Percentiles rank a stretch among this genome's conserved stretches.
Conservation (phyloP, 2,888 invertebrate species). For the Timandra comae region DNA sequence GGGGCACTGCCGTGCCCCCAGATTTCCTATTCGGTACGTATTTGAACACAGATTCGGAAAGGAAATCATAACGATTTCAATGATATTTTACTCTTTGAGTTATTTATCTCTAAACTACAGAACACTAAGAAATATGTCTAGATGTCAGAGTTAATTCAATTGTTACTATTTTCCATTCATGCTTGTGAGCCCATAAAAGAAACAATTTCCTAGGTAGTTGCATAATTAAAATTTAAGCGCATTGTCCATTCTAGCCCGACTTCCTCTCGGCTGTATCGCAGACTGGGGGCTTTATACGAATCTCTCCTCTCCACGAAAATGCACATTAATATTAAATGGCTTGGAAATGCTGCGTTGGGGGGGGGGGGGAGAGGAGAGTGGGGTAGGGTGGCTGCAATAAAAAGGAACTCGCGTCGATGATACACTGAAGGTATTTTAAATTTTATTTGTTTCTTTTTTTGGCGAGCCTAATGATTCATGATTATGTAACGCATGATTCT, state of each 20-base stretch:
- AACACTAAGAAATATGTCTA: too few species aligned
- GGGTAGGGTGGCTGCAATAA: conserved; percentile 55
- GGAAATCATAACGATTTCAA: too few species aligned
- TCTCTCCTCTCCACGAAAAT: conserved; percentile 75
- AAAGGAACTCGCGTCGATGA: conserved; percentile 65
- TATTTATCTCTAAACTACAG: too few species aligned
- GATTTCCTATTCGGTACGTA: too few species aligned
- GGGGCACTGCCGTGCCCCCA: too few species aligned
- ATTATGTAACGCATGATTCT: too few species aligned
- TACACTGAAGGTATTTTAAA: conserved; percentile 50
- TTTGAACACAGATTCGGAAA: too few species aligned
- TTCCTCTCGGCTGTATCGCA: conserved; percentile 62
- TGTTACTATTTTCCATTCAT: conserved; percentile 28
- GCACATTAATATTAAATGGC: conserved; percentile 79
- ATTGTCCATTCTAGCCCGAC: conserved; percentile 55
- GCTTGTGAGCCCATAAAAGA: conserved; percentile 27
- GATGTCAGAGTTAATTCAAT: conserved; percentile 20
- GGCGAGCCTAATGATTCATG: conserved; percentile 3
- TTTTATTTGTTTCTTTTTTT: conserved; percentile 45
- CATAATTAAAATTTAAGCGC: conserved; percentile 66
- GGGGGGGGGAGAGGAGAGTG: conserved; percentile 35
- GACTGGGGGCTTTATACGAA: conserved; percentile 72
- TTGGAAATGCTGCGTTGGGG: conserved; percentile 75
- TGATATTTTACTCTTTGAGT: too few species aligned
- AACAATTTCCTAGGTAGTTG: conserved; percentile 34